A percentile compares a stretch with the other conserved stretches of the same genome.
Evolutionary conservation across 2,888 invertebrate genomes (phyloP).

Genomic region (Agrotis segetum): DNA sequence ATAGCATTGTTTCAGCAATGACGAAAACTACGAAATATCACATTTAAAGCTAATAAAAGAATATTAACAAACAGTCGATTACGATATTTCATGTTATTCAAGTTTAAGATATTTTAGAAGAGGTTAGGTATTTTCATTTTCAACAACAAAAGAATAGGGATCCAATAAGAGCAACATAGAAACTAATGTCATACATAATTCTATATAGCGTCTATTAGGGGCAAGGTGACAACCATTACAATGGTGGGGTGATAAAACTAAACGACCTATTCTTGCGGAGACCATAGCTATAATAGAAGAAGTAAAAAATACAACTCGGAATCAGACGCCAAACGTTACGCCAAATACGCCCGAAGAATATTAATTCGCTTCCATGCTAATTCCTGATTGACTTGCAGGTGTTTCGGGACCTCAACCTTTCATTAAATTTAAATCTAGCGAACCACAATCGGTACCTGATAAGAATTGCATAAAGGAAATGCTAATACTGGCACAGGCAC

Average conservation of each 20-base stretch:
- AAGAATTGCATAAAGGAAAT: slow-evolving; percentile 69
- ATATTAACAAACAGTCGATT: slow-evolving; percentile 36
- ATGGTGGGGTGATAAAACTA: slow-evolving; percentile 64
- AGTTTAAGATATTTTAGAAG: not conserved
- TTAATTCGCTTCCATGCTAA: slow-evolving; percentile 74
- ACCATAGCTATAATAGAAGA: slow-evolving; percentile 62
- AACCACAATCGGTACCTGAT: slow-evolving; percentile 69
- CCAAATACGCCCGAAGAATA: slow-evolving; percentile 69
- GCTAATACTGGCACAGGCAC: slow-evolving; percentile 57
- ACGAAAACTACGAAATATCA: slow-evolving; percentile 27
- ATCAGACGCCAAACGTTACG: slow-evolving; percentile 49
- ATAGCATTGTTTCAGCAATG: slow-evolving; percentile 35
- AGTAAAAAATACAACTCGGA: slow-evolving; percentile 61
- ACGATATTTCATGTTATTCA: slow-evolving; percentile 26
- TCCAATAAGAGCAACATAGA: slow-evolving; percentile 56
- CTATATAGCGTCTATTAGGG: slow-evolving; percentile 65
- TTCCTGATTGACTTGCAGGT: slow-evolving; percentile 74
- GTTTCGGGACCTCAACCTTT: slow-evolving; percentile 67
- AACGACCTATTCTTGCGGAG: slow-evolving; percentile 60
- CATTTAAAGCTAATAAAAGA: slow-evolving; percentile 33
- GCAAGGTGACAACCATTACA: slow-evolving; percentile 72
- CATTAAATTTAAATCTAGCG: slow-evolving; percentile 71
- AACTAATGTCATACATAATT: slow-evolving; percentile 68
- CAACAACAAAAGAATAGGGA: not conserved
- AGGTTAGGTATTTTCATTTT: not conserved